Evolutionary conservation across 1,140 invertebrate genomes (phyloP), one percentile per base, ranked within the genome.

Genomic region (Drosophila truncata): DNA sequence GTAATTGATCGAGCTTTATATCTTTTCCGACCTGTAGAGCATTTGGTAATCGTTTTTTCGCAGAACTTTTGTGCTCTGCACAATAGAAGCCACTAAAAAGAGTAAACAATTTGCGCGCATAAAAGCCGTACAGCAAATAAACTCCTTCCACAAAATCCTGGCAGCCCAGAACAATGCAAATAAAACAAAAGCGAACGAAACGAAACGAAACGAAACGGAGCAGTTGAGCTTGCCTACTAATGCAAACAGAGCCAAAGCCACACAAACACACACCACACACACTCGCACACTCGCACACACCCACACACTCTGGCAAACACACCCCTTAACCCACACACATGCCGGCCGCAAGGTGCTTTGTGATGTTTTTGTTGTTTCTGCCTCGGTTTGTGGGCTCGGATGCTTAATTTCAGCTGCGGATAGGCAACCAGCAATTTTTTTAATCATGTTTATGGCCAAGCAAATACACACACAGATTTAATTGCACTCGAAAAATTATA

Each of bases 11-110:
- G 8, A 57, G 2, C 10, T 29, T 29, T 49, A 72, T 35, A 16
- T 52, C 14, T 50, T 33, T 29, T 10, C 11, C 14, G 37, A 47
- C 35, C n/a, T 71, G 44, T 27, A 73, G 70, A 72, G 52, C 67
- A 73, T 73, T 50, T 27, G 44, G 29, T n/a, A 60, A 72, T 72
- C 69, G 29, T 20, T 72, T 23, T 23, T 23, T 37, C 9, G 11
- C 13, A 29, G 13, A 8, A 50, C 27, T 29, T 70, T 70, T 57
- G 62, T 46, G 52, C 42, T 47, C 18, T 39, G 58, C 58, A 83
- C 64, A 78, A 88, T 88, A 61, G 86, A 83, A 88, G 76, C 80
- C 84, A 88, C 84, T 87, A 83, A 80, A 87, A 87, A 87, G 80
- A 83, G 80, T 88, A 77, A 88, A 88, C 83, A 87, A 80, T 87